A percentile compares a stretch with the other conserved stretches of the same genome.
These are phyloP conservation scores for Perdix hodgsoniae DNA, from an alignment of 2,797 vertebrate species.

Conservation along the genomic window DNA sequence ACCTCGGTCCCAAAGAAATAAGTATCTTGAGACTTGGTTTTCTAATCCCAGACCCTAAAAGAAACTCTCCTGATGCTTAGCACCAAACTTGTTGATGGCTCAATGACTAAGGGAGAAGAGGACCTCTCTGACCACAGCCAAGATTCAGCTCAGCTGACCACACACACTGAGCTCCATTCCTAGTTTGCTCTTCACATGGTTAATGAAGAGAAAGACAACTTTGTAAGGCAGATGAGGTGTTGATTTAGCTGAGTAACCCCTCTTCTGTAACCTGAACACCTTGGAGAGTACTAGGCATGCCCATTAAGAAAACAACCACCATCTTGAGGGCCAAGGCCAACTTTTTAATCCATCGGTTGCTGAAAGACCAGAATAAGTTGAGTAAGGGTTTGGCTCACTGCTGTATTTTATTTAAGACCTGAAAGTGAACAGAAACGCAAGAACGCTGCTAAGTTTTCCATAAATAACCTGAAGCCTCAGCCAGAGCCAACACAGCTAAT, in stretches of 20 bases:
- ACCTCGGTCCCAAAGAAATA: not conserved
- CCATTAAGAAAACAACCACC: not conserved
- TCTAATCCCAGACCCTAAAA: not conserved
- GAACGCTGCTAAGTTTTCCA: not conserved
- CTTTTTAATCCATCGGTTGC: not conserved
- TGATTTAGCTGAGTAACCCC: constrained; percentile 26
- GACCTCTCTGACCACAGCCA: not conserved
- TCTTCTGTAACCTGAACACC: not conserved
- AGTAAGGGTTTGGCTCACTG: not conserved
- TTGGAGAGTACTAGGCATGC: not conserved
- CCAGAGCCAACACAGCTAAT: not conserved
- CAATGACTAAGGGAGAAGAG: not conserved
- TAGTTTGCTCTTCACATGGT: not conserved
- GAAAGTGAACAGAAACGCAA: not conserved
- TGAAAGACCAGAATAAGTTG: not conserved
- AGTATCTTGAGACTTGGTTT: not conserved
- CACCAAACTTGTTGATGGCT: not conserved
- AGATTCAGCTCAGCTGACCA: not conserved
- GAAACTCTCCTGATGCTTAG: not conserved
- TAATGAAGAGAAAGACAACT: not conserved
- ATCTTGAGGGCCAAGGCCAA: not conserved
- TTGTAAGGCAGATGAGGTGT: not conserved
- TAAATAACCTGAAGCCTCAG: not conserved
- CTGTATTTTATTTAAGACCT: not conserved
- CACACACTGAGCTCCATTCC: not conserved